phyloP scores from a whole-genome alignment of 2,888 invertebrate genomes.

The Trachelus tabidus region DNA sequence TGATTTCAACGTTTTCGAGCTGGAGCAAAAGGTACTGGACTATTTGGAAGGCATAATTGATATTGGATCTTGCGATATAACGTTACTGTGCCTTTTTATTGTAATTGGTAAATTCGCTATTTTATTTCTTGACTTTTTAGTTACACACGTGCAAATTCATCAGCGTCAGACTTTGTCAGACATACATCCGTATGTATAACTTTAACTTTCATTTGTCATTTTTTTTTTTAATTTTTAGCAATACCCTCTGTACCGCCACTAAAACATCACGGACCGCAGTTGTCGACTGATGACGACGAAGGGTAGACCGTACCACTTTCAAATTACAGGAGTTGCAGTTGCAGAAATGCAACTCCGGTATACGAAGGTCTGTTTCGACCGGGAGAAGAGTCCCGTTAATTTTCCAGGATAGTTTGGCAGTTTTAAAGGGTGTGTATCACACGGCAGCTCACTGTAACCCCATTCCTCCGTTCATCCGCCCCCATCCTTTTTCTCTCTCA shows the following conservation, averaged over 20 bases:
- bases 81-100: neutral
- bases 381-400: constrained; percentile 22
- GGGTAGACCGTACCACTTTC: neutral
- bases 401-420: constrained; percentile 33
- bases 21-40: neutral
- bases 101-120: neutral
- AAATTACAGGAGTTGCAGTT: constrained; percentile 19
- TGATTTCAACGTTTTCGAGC: neutral
- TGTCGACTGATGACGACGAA: neutral
- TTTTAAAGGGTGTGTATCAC: constrained; percentile 34
- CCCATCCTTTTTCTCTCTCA: neutral
- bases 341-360: constrained; percentile 11
- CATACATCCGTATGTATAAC: neutral
- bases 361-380: neutral
- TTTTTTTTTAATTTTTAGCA: neutral
- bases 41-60: neutral
- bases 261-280: neutral
- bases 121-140: neutral
- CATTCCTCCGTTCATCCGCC: neutral
- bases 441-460: neutral
- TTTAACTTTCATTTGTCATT: neutral
- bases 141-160: neutral
- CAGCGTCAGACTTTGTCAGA: neutral
- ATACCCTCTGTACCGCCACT: neutral
- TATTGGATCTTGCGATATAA: neutral